Percentiles rank a stretch among this genome's conserved stretches.
These are phyloP conservation scores for Rhyacichthys aspro DNA, from an alignment of 2,797 vertebrate genomes.

Conservation along the genomic window DNA sequence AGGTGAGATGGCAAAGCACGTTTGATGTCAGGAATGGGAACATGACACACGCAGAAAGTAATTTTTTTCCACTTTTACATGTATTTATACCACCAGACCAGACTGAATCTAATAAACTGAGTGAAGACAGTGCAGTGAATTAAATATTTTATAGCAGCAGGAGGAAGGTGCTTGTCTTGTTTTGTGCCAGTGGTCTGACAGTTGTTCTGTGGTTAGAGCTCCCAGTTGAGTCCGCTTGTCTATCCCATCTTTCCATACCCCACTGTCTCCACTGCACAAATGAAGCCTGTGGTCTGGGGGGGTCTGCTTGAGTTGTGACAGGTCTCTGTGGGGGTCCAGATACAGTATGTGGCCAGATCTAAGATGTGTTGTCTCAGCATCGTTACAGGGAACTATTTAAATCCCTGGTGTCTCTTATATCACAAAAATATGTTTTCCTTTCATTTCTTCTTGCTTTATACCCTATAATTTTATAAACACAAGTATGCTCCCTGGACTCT, in stretches of 20 bases:
- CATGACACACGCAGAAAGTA: constrained; percentile 16
- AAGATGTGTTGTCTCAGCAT: constrained; percentile 41
- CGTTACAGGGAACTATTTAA: constrained; percentile 10
- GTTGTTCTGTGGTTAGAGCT: constrained; percentile 30
- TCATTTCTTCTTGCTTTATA: constrained; percentile 28
- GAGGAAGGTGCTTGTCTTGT: constrained; percentile 28
- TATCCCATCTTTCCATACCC: constrained; percentile 22
- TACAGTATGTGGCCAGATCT: constrained; percentile 21
- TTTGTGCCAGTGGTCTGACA: constrained; percentile 31
- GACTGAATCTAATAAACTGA: background rate
- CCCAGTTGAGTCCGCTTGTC: constrained; percentile 22
- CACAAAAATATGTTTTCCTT: constrained; percentile 32
- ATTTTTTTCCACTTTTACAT: background rate
- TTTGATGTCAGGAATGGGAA: constrained; percentile 20
- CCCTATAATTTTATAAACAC: constrained; percentile 47
- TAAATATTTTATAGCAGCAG: constrained; percentile 10
- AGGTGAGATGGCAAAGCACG: constrained; percentile 79
- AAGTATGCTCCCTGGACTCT: constrained; percentile 48
- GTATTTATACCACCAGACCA: background rate
- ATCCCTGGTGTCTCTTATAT: constrained; percentile 18
- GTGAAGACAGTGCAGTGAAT: background rate
- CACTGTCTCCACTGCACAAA: constrained; percentile 5
- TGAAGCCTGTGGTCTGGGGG: constrained; percentile 28
- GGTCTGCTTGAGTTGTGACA: constrained; percentile 33
- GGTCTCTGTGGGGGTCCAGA: constrained; percentile 29